phyloP scores from a whole-genome alignment of 1,140 invertebrate genomes.

The Drosophila sulfurigaster region DNA sequence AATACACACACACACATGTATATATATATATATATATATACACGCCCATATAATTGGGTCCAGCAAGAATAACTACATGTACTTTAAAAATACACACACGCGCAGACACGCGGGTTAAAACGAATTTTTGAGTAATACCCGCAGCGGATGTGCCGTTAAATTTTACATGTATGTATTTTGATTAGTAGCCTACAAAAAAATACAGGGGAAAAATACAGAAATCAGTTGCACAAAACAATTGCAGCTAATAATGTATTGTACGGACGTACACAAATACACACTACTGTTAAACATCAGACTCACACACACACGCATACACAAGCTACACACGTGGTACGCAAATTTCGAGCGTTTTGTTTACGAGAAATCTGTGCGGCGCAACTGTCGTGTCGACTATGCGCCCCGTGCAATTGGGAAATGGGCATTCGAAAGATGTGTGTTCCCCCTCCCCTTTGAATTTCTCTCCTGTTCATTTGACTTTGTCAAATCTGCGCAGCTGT shows the following conservation, averaged over 20 bases:
- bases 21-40: not conserved
- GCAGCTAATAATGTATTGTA: conserved; percentile 25
- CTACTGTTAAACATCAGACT: conserved; percentile 6
- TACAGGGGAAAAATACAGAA: conserved; percentile 15
- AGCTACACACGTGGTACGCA: conserved; percentile 71
- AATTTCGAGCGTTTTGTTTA: conserved; percentile 66
- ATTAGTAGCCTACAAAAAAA: conserved; percentile 40
- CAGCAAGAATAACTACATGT: conserved; percentile 10
- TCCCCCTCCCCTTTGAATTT: conserved; percentile 8
- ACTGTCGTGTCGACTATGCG: conserved; percentile 43
- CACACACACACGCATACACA: conserved; percentile 25
- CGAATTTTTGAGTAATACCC: conserved; percentile 46
- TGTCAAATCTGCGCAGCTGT: conserved; percentile 70
- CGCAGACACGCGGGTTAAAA: conserved; percentile 18
- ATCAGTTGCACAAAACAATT: conserved; percentile 54
- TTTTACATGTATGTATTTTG: conserved; percentile 48
- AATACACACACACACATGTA: not conserved
- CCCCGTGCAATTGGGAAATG: conserved; percentile 46
- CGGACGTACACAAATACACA: conserved; percentile 11
- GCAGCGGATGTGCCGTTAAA: conserved; percentile 60
- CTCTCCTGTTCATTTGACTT: conserved; percentile 52
- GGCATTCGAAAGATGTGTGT: conserved; percentile 27
- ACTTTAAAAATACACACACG: not conserved
- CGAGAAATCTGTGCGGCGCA: conserved; percentile 49
- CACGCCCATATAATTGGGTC: conserved; percentile 16